A percentile compares a stretch with the other conserved stretches of the same genome.
These are phyloP conservation scores for Pyxicephalus adspersus DNA, from an alignment of 2,113 vertebrate genomes.

Conservation along the genomic window DNA sequence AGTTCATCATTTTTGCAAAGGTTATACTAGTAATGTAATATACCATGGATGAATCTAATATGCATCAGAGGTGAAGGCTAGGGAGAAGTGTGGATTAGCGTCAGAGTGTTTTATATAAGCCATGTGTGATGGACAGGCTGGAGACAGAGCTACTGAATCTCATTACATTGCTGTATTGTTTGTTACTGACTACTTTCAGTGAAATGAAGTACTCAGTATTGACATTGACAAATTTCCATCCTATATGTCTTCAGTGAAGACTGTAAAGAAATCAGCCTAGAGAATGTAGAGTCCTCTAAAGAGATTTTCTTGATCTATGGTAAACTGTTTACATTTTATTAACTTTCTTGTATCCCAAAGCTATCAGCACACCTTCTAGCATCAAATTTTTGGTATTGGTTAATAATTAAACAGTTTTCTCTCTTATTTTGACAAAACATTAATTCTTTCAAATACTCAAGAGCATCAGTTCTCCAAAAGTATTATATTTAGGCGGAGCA, in stretches of 20 bases:
- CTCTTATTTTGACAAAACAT: too few species aligned
- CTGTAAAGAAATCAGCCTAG: neutral
- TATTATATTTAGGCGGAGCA: too few species aligned
- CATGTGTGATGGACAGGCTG: slow-evolving; percentile 84
- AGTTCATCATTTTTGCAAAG: slow-evolving; percentile 83
- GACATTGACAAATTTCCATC: slow-evolving; percentile 84
- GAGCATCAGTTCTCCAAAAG: too few species aligned
- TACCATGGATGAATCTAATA: slow-evolving; percentile 84
- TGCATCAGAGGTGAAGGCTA: slow-evolving; percentile 82
- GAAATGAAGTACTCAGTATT: slow-evolving; percentile 88
- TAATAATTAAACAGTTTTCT: neutral
- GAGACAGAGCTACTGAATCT: slow-evolving; percentile 85
- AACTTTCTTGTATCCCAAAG: neutral
- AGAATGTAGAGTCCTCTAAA: neutral
- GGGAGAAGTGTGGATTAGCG: slow-evolving; percentile 84
- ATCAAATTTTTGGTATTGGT: neutral
- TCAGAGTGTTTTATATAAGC: slow-evolving; percentile 84
- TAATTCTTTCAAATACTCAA: too few species aligned
- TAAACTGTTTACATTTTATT: neutral
- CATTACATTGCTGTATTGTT: slow-evolving; percentile 87
- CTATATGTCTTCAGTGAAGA: slow-evolving; percentile 45
- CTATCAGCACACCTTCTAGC: neutral
- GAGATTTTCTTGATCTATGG: neutral
- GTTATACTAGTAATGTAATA: slow-evolving; percentile 83
- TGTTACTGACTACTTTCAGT: slow-evolving; percentile 79